phyloP scores from a whole-genome alignment of 2,888 invertebrate genomes.

The Dimorphilus gyrociliatus region DNA sequence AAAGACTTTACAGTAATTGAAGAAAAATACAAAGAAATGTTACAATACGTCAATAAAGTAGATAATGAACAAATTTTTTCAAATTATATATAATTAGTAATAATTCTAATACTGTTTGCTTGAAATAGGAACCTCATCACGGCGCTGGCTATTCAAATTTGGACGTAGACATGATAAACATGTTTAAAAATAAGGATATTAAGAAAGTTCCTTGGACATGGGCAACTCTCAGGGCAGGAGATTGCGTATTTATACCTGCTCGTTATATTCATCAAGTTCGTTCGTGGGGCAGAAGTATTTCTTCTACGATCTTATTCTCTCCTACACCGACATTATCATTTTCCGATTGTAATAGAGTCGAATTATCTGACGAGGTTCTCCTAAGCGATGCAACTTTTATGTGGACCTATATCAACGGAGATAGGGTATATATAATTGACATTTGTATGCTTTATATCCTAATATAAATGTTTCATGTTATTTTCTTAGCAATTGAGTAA shows the following conservation, averaged over 20 bases:
- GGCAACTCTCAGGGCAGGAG: conserved; percentile 26
- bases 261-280: conserved; percentile 31
- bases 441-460: not conserved
- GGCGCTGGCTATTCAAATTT: conserved; percentile 27
- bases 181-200: conserved; percentile 22
- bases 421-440: conserved; percentile 16
- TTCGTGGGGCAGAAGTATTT: conserved; percentile 30
- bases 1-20: conserved; percentile 35
- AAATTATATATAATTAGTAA: not conserved
- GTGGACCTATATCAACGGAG: conserved; percentile 22
- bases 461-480: conserved; percentile 3
- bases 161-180: conserved; percentile 32
- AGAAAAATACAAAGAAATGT: conserved; percentile 15
- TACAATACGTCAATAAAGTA: conserved; percentile 17
- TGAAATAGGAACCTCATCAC: conserved; percentile 17
- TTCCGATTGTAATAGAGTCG: conserved; percentile 15
- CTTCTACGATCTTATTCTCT: conserved; percentile 26
- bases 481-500: conserved; percentile 18
- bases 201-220: conserved; percentile 28
- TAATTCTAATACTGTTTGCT: not conserved
- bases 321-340: conserved; percentile 17
- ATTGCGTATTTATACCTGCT: conserved; percentile 32
- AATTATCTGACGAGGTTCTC: conserved; percentile 7
- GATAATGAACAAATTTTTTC: not conserved
- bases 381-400: conserved; percentile 21